These are phyloP conservation scores for Pachyrhynchus sulphureomaculatus DNA, from an alignment of 1,140 invertebrate species.

Conservation along the genomic window DNA sequence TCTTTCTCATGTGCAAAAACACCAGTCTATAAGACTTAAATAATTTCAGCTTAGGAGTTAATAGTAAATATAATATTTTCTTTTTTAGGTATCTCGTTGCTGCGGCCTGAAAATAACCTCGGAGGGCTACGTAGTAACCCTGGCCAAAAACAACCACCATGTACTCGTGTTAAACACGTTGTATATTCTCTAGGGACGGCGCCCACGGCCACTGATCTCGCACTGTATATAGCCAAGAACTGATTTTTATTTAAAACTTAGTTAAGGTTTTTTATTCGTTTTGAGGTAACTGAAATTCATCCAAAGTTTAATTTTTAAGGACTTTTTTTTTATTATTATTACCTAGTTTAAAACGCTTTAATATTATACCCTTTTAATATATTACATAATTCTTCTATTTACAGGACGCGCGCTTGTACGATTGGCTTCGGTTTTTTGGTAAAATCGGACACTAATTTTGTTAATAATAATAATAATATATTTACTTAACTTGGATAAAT, in stretches of 20 bases:
- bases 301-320: conserved; percentile 36
- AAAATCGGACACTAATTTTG: too few relatives aligned
- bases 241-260: conserved; percentile 45
- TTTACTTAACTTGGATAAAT: too few relatives aligned
- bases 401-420: conserved; percentile 6
- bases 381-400: conserved; percentile 13
- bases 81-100: conserved; percentile 89
- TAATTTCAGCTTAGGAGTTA: too few relatives aligned
- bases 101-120: conserved; percentile 96
- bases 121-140: conserved; percentile 93
- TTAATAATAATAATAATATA: too few relatives aligned
- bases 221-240: conserved; percentile 49
- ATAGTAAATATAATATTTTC: too few relatives aligned
- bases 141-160: conserved; percentile 98
- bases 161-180: conserved; percentile 94
- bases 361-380: conserved; percentile 18
- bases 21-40: too few relatives aligned
- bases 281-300: conserved; percentile 36
- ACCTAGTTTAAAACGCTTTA: conserved; percentile 31
- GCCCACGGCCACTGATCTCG: conserved; percentile 43
- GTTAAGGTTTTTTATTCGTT: conserved; percentile 37
- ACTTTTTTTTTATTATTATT: conserved; percentile 34
- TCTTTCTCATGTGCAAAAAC: too few relatives aligned
- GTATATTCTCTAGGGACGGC: conserved; percentile 73
- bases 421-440: background rate